Evolutionary conservation across 1,140 invertebrate genomes (phyloP), one percentile per base, ranked within the genome.

Genomic region (Homalodisca vitripennis): DNA sequence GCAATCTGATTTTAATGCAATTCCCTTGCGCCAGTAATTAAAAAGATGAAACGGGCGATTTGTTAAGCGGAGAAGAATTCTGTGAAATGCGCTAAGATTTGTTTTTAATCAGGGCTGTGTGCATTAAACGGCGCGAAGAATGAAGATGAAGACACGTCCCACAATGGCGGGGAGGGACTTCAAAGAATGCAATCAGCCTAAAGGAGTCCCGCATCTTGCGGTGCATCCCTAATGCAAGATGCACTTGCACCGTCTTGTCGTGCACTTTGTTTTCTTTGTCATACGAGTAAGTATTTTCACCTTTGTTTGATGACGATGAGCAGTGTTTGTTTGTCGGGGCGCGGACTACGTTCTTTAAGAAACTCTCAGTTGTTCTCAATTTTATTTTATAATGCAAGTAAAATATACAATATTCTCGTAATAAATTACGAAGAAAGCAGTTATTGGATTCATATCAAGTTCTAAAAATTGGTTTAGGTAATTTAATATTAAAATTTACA

Each of bases 91-190:
- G 55, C 55, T n/a, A 64, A 64, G 62, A 64, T 46, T 64, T 64
- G 62, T 64, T 64, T 64, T 64, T 64, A 64, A 64, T 64, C 62
- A 64, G 29, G 30, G 27, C 62, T 22, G 34, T 64, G 31, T 64
- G 62, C 62, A 64, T 64, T 64, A 64, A 64, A 64, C 20, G 30
- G 3, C 30, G 34, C n/a, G 29, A 14, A 27, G 24, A 55, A 26
- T 6, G 17, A 62, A 29, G 57, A 55, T 55, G 51, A 55, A 55
- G 51, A 55, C 51, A 55, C 10, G 34, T 6, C 6, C 17, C 6
- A 17, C 17, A 41, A 41, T 55, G 51, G 6, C 10, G 10, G 30
- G 57, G 30, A 10, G 34, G 62, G 17, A 41, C 30, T 41, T 34
- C 62, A 64, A 64, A 64, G 62, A 64, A 62, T 55, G 51, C 57